Evolutionary conservation across 1,140 invertebrate genomes (phyloP).

Genomic region (Archivesica marissinica): DNA sequence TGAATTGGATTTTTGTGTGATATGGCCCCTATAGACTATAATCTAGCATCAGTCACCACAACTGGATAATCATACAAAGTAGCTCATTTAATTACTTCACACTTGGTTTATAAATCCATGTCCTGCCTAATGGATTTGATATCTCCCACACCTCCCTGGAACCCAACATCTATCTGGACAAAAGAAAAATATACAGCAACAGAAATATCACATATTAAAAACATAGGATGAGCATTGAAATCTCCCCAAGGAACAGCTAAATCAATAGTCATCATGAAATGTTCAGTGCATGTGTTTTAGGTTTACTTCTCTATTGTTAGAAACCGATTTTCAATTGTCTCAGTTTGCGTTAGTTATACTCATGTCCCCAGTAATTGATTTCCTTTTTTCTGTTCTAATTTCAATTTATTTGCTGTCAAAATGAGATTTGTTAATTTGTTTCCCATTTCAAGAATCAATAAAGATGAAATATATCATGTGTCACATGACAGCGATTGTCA

Average conservation of each 20-base stretch:
- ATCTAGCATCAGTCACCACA: not conserved
- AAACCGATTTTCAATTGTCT: slow-evolving; percentile 37
- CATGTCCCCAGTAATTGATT: slow-evolving; percentile 58
- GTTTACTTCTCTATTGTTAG: slow-evolving; percentile 18
- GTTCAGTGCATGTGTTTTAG: not conserved
- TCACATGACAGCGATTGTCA: slow-evolving; percentile 49
- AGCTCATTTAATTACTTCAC: not conserved
- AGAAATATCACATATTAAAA: slow-evolving; percentile 31
- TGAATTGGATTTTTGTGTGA: too few species aligned
- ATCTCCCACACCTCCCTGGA: not conserved
- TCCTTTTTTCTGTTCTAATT: slow-evolving; percentile 57
- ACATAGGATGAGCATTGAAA: not conserved
- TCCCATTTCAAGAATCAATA: slow-evolving; percentile 63
- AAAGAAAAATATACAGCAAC: slow-evolving; percentile 23
- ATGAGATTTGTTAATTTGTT: slow-evolving; percentile 64
- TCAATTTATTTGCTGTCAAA: slow-evolving; percentile 66
- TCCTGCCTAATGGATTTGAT: slow-evolving; percentile 20
- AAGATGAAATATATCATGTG: slow-evolving; percentile 65
- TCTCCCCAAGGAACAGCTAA: slow-evolving; percentile 13
- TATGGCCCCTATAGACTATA: too few species aligned
- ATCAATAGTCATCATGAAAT: slow-evolving; percentile 28
- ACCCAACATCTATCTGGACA: not conserved
- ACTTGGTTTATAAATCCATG: not conserved
- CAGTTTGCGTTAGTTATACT: slow-evolving; percentile 7
- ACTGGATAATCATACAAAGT: not conserved